Evolutionary conservation across 2,888 invertebrate species (phyloP).

Genomic region (Megamerina dolium): DNA sequence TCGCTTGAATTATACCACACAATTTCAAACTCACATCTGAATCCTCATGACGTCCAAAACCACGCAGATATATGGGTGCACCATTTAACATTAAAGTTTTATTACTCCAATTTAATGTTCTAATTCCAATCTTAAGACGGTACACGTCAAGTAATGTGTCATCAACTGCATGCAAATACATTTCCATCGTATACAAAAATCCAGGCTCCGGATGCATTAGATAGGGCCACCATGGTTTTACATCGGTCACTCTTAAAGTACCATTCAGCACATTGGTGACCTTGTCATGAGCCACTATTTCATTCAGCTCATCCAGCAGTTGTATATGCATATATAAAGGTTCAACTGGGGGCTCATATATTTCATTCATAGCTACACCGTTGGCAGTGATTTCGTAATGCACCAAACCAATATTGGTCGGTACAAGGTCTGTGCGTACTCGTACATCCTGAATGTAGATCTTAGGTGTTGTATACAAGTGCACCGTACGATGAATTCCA

Average conservation of each 20-base stretch:
- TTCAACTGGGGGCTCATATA: constrained; percentile 16
- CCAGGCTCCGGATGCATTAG: constrained; percentile 77
- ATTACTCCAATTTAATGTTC: constrained; percentile 72
- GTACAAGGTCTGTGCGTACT: constrained; percentile 60
- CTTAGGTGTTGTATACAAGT: constrained; percentile 78
- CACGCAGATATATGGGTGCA: constrained; percentile 79
- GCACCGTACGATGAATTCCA: constrained; percentile 89
- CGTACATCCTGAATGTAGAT: constrained; percentile 78
- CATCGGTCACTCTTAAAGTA: constrained; percentile 60
- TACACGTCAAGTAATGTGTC: constrained; percentile 64
- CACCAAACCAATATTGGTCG: constrained; percentile 16
- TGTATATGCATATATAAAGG: constrained; percentile 41
- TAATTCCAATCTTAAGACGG: constrained; percentile 76
- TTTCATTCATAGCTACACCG: constrained; percentile 36
- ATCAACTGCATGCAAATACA: constrained; percentile 28
- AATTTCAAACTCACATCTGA: constrained; percentile 60
- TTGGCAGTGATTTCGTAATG: constrained; percentile 38
- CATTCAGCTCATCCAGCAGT: constrained; percentile 52
- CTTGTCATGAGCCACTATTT: constrained; percentile 54
- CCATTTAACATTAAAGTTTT: constrained; percentile 72
- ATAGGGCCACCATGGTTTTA: constrained; percentile 91
- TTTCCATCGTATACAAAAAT: constrained; percentile 79
- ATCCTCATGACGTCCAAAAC: constrained; percentile 94
- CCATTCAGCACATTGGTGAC: constrained; percentile 53
- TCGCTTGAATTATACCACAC: not conserved